A percentile compares a stretch with the other conserved stretches of the same genome.
Conservation (phyloP, 2,113 vertebrate species). For the Progne subis region DNA sequence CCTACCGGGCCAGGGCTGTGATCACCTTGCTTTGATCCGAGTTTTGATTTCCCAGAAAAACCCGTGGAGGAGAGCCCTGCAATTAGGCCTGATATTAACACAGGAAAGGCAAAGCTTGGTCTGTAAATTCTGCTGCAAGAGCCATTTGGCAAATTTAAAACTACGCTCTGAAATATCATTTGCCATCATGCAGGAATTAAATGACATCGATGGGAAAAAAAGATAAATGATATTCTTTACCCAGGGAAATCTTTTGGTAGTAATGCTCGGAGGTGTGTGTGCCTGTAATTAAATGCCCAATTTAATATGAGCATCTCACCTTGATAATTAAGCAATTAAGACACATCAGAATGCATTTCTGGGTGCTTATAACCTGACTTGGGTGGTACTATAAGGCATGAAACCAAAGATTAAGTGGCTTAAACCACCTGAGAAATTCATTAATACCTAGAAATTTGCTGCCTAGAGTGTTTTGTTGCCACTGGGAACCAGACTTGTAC, state of each 20-base stretch:
- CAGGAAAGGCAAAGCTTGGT: neutral
- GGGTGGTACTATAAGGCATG: slow-evolving; percentile 13
- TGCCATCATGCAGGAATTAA: neutral
- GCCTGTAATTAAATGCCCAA: slow-evolving; percentile 65
- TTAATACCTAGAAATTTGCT: slow-evolving; percentile 51
- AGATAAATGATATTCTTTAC: slow-evolving; percentile 25
- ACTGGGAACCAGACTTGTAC: neutral
- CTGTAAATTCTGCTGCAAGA: neutral
- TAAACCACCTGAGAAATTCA: slow-evolving; percentile 67
- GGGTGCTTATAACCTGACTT: slow-evolving; percentile 45
- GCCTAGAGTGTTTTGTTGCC: slow-evolving; percentile 26
- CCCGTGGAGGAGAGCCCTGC: neutral
- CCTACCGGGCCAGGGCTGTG: fast-evolving
- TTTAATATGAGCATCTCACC: slow-evolving; percentile 72
- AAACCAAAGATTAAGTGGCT: slow-evolving; percentile 69
- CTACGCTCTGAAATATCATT: neutral
- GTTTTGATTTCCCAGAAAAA: neutral
- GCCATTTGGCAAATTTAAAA: neutral
- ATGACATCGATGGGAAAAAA: neutral
- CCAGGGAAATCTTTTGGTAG: slow-evolving; percentile 18
- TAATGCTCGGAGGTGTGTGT: slow-evolving; percentile 53
- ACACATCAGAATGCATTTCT: slow-evolving; percentile 64
- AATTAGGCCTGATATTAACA: neutral
- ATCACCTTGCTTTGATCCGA: neutral
- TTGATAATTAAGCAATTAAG: slow-evolving; percentile 77